These are phyloP conservation scores for Drosophila rhopaloa DNA, from an alignment of 1,140 invertebrate genomes.

Conservation along the genomic window DNA sequence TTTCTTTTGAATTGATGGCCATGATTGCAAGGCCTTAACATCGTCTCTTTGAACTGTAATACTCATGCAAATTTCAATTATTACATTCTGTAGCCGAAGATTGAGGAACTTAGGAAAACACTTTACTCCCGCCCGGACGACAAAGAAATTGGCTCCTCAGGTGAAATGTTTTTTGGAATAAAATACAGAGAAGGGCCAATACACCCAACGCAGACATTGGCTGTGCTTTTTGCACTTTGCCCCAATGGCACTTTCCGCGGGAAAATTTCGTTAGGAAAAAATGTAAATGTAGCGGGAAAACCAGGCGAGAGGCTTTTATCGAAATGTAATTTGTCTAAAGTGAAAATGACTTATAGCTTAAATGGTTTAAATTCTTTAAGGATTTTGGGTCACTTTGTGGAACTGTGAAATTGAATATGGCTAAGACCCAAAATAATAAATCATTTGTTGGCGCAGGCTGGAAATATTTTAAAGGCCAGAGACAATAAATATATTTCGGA, in stretches of 20 bases:
- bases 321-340: slow-evolving; percentile 67
- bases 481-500: slow-evolving; percentile 11
- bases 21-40: slow-evolving; percentile 6
- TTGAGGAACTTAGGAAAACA: slow-evolving; percentile 14
- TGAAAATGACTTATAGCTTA: slow-evolving; percentile 60
- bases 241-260: slow-evolving; percentile 51
- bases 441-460: slow-evolving; percentile 2
- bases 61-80: slow-evolving; percentile 52
- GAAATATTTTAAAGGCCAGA: not conserved
- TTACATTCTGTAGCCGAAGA: slow-evolving; percentile 31
- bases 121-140: slow-evolving; percentile 5
- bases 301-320: slow-evolving; percentile 59
- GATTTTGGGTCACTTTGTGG: slow-evolving; percentile 16
- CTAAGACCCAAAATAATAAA: slow-evolving; percentile 18
- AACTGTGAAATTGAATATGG: slow-evolving; percentile 29
- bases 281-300: slow-evolving; percentile 42
- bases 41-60: slow-evolving; percentile 21
- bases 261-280: slow-evolving; percentile 58
- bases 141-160: slow-evolving; percentile 18
- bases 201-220: slow-evolving; percentile 4
- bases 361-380: slow-evolving; percentile 45
- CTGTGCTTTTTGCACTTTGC: slow-evolving; percentile 39
- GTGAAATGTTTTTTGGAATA: slow-evolving; percentile 38
- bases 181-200: slow-evolving; percentile 33
- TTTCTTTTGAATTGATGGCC: slow-evolving; percentile 9